Conservation (phyloP, 2,113 vertebrate species). For the Tor tambroides region DNA sequence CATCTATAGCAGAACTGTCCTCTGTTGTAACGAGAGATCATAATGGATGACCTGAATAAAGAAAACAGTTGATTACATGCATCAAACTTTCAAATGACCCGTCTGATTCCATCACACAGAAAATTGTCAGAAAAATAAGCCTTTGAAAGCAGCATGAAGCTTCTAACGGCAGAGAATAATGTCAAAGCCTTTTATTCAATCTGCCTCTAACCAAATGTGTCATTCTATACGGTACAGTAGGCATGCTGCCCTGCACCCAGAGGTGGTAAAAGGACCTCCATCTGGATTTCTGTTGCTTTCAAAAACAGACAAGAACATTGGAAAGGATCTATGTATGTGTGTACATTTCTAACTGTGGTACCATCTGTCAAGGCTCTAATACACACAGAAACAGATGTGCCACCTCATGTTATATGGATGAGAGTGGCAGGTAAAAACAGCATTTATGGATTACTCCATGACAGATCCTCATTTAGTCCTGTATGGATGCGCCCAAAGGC, state of each 20-base stretch:
- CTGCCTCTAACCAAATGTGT: constrained; percentile 5
- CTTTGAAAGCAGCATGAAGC: constrained; percentile 8
- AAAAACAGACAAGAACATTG: constrained; percentile 21
- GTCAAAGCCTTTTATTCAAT: constrained; percentile 22
- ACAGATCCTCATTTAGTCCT: neutral
- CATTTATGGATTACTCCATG: neutral
- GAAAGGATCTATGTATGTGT: neutral
- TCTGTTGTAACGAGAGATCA: neutral
- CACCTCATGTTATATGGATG: constrained; percentile 22
- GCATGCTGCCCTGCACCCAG: neutral
- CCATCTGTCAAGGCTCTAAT: constrained; percentile 19
- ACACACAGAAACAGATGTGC: constrained; percentile 1
- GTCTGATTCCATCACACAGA: neutral
- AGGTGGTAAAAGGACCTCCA: constrained; percentile 8
- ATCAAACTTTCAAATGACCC: constrained; percentile 8
- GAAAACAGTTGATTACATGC: constrained; percentile 30
- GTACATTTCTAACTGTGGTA: neutral
- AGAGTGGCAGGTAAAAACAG: neutral
- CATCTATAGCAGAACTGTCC: constrained; percentile 18
- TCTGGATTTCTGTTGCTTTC: constrained; percentile 16
- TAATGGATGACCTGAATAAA: constrained; percentile 38
- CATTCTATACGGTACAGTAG: neutral
- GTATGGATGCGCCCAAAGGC: neutral
- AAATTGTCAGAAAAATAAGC: constrained; percentile 19
- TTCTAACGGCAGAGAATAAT: neutral